A percentile compares a stretch with the other conserved stretches of the same genome.
Evolutionary conservation across 2,797 vertebrate genomes (phyloP).

Genomic region (Enteromius treurensis): DNA sequence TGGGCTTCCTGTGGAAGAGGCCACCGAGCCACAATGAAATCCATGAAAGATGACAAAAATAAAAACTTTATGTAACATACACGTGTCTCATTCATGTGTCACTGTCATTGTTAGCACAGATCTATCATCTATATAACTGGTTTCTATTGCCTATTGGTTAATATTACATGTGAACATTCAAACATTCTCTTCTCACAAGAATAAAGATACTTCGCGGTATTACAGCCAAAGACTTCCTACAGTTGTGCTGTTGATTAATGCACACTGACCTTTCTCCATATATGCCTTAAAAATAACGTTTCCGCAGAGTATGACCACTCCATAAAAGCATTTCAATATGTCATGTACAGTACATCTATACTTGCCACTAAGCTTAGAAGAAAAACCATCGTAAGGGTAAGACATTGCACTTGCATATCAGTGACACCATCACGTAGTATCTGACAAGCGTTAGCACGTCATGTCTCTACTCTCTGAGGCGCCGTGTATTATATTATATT

Average conservation of each 20-base stretch:
- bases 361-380: neutral
- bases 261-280: neutral
- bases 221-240: neutral
- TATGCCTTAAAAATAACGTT: neutral
- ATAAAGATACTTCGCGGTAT: neutral
- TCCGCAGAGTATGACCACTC: neutral
- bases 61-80: slow-evolving; percentile 23
- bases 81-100: neutral
- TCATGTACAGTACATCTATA: neutral
- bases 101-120: neutral
- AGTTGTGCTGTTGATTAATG: neutral
- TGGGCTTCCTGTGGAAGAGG: slow-evolving; percentile 7
- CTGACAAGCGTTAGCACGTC: too few relatives aligned
- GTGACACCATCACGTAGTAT: too few relatives aligned
- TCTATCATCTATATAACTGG: neutral
- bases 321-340: neutral
- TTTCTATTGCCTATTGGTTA: neutral
- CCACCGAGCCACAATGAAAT: slow-evolving; percentile 11
- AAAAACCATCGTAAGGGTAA: neutral
- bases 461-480: too few relatives aligned
- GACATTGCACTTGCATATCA: neutral
- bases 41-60: slow-evolving; percentile 22
- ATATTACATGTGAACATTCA: neutral
- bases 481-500: too few relatives aligned
- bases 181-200: neutral